These are phyloP conservation scores for Pagetopsis macropterus DNA, from an alignment of 2,797 vertebrate species.

Conservation along the genomic window DNA sequence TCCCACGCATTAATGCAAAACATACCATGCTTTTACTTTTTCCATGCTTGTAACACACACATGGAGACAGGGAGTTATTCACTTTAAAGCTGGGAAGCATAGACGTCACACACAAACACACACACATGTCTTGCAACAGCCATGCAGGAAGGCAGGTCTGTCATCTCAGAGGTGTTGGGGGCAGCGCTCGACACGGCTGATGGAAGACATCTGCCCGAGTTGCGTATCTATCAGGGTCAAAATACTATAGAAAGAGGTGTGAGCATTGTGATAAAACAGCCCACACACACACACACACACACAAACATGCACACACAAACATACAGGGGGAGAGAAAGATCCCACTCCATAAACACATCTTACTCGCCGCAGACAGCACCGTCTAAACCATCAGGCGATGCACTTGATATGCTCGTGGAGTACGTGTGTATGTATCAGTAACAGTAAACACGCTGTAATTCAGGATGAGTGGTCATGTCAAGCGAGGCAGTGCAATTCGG, in stretches of 20 bases:
- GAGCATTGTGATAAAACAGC: constrained; percentile 48
- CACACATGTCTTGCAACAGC: constrained; percentile 17
- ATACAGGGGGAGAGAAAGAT: constrained; percentile 15
- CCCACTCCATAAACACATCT: constrained; percentile 45
- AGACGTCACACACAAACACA: neutral
- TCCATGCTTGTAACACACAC: constrained; percentile 42
- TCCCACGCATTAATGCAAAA: constrained; percentile 60
- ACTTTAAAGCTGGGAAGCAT: constrained; percentile 13
- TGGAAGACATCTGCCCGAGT: constrained; percentile 65
- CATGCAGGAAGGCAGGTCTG: constrained; percentile 48
- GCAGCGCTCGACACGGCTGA: constrained; percentile 51
- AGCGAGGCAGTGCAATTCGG: constrained; percentile 20
- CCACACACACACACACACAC: constrained; percentile 33
- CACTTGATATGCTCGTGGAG: constrained; percentile 49
- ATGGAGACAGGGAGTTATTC: constrained; percentile 20
- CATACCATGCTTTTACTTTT: constrained; percentile 51
- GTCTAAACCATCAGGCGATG: constrained; percentile 31
- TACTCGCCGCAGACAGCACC: constrained; percentile 31
- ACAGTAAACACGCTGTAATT: constrained; percentile 23
- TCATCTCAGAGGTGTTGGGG: constrained; percentile 50
- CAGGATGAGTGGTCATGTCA: constrained; percentile 39
- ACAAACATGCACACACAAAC: constrained; percentile 17
- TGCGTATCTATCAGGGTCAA: constrained; percentile 46
- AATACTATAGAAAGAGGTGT: constrained; percentile 57
- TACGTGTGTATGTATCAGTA: constrained; percentile 18